A percentile compares a stretch with the other conserved stretches of the same genome.
Evolutionary conservation across 2,888 invertebrate species (phyloP).

Genomic region (Hypercompe scribonia): DNA sequence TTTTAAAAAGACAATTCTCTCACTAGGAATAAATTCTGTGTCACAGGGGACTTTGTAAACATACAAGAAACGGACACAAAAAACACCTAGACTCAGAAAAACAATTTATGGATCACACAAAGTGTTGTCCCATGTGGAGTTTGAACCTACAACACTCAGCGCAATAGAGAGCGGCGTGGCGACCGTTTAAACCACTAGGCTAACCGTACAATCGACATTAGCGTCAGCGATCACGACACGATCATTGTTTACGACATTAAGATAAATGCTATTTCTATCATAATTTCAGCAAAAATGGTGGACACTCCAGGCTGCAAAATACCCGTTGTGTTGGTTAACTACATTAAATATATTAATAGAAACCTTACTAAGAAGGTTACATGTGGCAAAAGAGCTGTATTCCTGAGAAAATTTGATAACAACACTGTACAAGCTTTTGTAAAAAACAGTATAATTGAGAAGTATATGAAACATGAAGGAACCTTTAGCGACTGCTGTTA

Average conservation of each 20-base stretch:
- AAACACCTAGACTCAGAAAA: no score
- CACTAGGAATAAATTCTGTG: no score
- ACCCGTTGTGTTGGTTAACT: conserved; percentile 63
- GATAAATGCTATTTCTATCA: neutral
- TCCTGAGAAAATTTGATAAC: conserved; percentile 62
- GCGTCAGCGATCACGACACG: no score
- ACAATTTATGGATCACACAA: no score
- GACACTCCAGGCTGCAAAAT: conserved; percentile 74
- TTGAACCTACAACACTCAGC: no score
- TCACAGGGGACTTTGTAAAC: no score
- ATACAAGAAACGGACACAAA: no score
- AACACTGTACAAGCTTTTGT: conserved; percentile 63
- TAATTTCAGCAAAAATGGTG: conserved; percentile 63
- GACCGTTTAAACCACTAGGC: no score
- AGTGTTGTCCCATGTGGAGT: no score
- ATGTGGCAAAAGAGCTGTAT: conserved; percentile 72
- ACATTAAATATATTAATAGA: conserved; percentile 47
- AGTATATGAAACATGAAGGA: conserved; percentile 56
- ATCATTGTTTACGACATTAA: neutral
- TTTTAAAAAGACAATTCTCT: no score
- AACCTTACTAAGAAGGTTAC: conserved; percentile 34
- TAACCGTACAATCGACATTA: no score
- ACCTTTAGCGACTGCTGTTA: conserved; percentile 70
- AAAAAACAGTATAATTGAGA: conserved; percentile 59
- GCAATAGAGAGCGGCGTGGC: no score